Conservation (phyloP, 2,113 vertebrate genomes). For the Formicarius rufipectus region DNA sequence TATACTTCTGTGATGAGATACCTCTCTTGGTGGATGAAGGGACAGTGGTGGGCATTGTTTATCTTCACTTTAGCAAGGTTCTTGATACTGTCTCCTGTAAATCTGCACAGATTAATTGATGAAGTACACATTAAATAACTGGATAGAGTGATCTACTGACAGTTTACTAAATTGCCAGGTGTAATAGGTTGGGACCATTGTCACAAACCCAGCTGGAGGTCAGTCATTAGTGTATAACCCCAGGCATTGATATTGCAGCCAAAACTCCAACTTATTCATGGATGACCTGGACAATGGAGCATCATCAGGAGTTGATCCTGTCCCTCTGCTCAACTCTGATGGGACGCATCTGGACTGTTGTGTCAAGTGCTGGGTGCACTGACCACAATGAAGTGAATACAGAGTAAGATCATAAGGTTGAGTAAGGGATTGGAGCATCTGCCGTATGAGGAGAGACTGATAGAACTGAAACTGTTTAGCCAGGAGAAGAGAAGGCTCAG, state of each 20-base stretch:
- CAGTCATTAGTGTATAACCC: neutral
- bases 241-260: neutral
- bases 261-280: neutral
- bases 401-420: neutral
- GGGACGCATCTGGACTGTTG: neutral
- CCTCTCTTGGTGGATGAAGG: neutral
- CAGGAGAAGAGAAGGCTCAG: neutral
- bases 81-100: neutral
- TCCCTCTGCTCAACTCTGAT: neutral
- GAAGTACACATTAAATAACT: neutral
- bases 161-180: neutral
- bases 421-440: neutral
- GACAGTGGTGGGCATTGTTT: neutral
- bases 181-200: neutral
- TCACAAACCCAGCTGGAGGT: neutral
- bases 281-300: neutral
- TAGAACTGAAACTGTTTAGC: neutral
- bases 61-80: neutral
- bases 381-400: neutral
- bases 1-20: neutral
- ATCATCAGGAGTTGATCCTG: neutral
- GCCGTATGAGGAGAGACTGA: neutral
- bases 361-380: neutral
- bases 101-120: neutral
- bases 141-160: neutral